Base-by-base conservation (phyloP, 1,140 invertebrate genomes). In the Drosophila novamexicana region DNA sequence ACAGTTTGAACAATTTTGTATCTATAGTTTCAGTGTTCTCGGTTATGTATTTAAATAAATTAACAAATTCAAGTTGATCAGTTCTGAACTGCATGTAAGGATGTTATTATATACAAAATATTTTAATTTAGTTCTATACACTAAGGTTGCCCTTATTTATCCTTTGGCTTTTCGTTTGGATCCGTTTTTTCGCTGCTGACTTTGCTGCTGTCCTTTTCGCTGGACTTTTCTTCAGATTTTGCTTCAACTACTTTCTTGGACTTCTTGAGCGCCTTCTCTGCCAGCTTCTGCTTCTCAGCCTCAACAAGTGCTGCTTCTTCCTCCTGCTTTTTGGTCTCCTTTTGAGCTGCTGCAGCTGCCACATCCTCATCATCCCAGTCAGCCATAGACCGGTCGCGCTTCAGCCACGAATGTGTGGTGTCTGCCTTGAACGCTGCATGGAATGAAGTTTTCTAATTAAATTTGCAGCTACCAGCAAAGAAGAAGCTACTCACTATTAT, bases 291-390 rank as follows among this genome's bases (percentile, higher is more conserved):
- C 62, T 91, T 91, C 14, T 91, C 91, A 1, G 79, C 88, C 42
- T 90, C 81, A 7, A 82, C 66, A 36, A 59, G 44, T 4, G 80
- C 85, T 1, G 76, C 75, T 62, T 89, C 83, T n/a, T 74, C 53
- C 8, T 79, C 70, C 52, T 91, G 81, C 57, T 86, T 92, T 10
- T 78, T 64, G 12, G 67, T 75, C 34, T 91, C 91, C 37, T 86
- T 81, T 12, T 84, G 53, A 4, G 79, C 86, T 37, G 90, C 91
- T 3, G 86, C 91, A n/a, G 64, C 71, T 1, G 88, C 91, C 7
- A 92, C 90, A 67, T 93, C 90, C 16, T 95, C 75, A 67, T 93
- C 93, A 86, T 94, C 95, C 94, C 95, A 95, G 53, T 94, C 93
- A 37, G 93, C 94, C 52, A 93, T 81, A 0, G 94, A 93, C 36